These are phyloP conservation scores for Esperia sulphurella DNA, from an alignment of 2,888 invertebrate genomes.

Conservation along the genomic window DNA sequence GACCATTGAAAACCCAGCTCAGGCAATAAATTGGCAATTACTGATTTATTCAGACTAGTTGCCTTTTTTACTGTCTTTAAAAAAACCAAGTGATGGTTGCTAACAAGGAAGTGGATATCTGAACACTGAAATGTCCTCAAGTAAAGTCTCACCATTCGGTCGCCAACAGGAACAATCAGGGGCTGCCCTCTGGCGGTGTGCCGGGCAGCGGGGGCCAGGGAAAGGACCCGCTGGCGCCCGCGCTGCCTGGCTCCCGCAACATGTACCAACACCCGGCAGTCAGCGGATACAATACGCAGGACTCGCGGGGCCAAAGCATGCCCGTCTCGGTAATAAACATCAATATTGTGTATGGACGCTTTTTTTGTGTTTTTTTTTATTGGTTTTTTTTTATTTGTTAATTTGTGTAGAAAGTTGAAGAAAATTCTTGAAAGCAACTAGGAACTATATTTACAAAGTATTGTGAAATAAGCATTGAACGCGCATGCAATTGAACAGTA, in stretches of 20 bases:
- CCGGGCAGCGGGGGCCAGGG: conserved; percentile 62
- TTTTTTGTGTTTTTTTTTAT: neutral
- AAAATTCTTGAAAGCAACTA: too few relatives aligned
- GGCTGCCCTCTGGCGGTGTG: conserved; percentile 51
- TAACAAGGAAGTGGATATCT: too few relatives aligned
- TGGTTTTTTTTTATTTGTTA: neutral
- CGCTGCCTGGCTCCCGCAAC: conserved; percentile 51
- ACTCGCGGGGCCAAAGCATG: conserved; percentile 56
- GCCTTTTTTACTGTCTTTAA: too few relatives aligned
- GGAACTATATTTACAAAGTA: too few relatives aligned
- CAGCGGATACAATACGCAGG: conserved; percentile 67
- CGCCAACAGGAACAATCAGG: conserved; percentile 63
- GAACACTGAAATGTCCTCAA: too few relatives aligned
- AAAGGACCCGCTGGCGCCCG: conserved; percentile 69
- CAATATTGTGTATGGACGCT: conserved; percentile 14
- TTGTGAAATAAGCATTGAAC: too few relatives aligned
- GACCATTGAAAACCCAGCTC: neutral
- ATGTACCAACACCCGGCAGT: conserved; percentile 70
- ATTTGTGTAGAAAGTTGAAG: too few relatives aligned
- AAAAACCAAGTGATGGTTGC: too few relatives aligned
- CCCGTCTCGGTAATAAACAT: conserved; percentile 56
- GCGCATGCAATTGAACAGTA: too few relatives aligned
- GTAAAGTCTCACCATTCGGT: neutral
- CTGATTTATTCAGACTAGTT: too few relatives aligned
- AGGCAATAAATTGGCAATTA: neutral